These are phyloP conservation scores for Hucho hucho DNA, from an alignment of 2,113 vertebrate species.

Conservation along the genomic window DNA sequence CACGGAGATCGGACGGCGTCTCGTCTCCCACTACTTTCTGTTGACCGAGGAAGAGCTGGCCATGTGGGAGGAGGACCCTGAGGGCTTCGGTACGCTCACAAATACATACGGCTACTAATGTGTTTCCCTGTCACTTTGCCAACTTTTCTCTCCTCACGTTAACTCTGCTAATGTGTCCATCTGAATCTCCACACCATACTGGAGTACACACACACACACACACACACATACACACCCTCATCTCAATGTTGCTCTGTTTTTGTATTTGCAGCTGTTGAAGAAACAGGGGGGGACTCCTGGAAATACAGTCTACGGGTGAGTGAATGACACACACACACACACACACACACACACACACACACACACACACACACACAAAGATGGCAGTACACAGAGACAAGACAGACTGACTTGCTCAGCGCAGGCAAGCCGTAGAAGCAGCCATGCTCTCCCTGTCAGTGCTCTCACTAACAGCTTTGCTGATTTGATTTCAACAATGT, in stretches of 20 bases:
- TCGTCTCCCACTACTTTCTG: constrained; percentile 95
- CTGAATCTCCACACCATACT: not conserved
- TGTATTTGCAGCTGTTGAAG: constrained; percentile 82
- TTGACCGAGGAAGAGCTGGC: constrained; percentile 90
- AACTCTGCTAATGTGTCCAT: not conserved
- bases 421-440: not conserved
- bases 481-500: not conserved
- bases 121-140: not conserved
- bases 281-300: constrained; percentile 97
- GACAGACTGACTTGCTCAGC: not conserved
- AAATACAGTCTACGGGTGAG: constrained; percentile 97
- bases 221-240: not conserved
- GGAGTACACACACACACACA: too few species aligned
- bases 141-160: not conserved
- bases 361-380: not conserved
- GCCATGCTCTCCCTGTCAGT: not conserved
- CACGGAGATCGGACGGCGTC: constrained; percentile 89
- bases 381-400: too few species aligned
- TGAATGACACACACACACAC: constrained; percentile 17
- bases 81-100: constrained; percentile 87
- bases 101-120: not conserved
- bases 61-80: constrained; percentile 99
- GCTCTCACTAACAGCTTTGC: not conserved
- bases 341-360: not conserved
- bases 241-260: not conserved